Conservation (phyloP, 2,888 invertebrate species). For the Alitta virens region DNA sequence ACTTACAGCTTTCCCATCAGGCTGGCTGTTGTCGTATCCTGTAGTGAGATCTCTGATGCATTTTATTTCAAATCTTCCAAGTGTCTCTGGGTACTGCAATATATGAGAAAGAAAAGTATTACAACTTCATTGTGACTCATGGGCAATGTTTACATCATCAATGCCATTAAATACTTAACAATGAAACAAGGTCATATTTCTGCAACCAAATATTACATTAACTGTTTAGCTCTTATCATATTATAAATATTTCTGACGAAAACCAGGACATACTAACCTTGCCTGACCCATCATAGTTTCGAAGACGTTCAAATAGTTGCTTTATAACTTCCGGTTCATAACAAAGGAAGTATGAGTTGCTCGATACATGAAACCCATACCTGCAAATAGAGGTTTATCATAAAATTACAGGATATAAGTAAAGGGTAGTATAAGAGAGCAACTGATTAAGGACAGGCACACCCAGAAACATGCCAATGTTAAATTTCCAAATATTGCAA, state of each 20-base stretch:
- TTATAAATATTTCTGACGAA: too few species aligned
- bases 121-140: too few species aligned
- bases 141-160: too few species aligned
- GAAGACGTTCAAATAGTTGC: conserved; percentile 76
- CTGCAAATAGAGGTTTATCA: conserved; percentile 55
- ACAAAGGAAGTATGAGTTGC: conserved; percentile 88
- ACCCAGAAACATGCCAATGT: too few species aligned
- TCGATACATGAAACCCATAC: conserved; percentile 85
- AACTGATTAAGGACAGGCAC: too few species aligned
- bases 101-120: too few species aligned
- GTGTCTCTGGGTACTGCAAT: conserved; percentile 58
- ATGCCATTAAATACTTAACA: too few species aligned
- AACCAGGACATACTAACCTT: conserved; percentile 42
- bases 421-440: too few species aligned
- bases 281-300: conserved; percentile 65
- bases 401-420: too few species aligned
- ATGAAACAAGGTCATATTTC: too few species aligned
- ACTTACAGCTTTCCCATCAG: conserved; percentile 68
- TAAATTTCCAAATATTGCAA: too few species aligned
- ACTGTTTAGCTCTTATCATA: background rate
- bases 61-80: conserved; percentile 61
- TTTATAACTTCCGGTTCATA: conserved; percentile 70
- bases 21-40: conserved; percentile 75
- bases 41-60: conserved; percentile 84
- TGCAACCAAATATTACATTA: background rate